Conservation (phyloP, 2,888 invertebrate species). For the Meandrusa payeni region DNA sequence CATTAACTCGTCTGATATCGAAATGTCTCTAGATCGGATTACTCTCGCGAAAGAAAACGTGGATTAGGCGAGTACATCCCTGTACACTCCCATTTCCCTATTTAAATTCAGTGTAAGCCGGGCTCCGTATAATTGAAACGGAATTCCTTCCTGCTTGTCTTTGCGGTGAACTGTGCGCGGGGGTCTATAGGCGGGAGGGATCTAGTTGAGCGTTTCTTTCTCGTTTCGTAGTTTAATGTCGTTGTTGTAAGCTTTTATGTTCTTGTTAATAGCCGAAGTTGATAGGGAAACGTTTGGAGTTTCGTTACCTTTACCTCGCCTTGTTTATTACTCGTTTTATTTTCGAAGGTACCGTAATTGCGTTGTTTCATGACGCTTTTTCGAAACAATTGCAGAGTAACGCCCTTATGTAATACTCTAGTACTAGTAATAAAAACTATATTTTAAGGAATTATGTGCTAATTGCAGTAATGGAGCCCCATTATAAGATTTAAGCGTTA, state of each 20-base stretch:
- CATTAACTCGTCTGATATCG: constrained; percentile 30
- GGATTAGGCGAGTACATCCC: constrained; percentile 52
- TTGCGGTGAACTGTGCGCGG: constrained; percentile 32
- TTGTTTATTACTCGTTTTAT: constrained; percentile 16
- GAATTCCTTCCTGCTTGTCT: constrained; percentile 53
- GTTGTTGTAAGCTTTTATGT: constrained; percentile 27
- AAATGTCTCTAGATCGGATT: constrained; percentile 44
- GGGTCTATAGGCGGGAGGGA: constrained; percentile 16
- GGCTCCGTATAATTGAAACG: constrained; percentile 59
- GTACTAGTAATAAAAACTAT: too few species aligned
- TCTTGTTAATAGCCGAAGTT: constrained; percentile 16
- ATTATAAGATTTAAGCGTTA: too few species aligned
- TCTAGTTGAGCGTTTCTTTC: constrained; percentile 8
- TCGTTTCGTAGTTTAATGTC: constrained; percentile 25
- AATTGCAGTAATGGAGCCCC: too few species aligned
- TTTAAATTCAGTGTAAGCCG: constrained; percentile 57
- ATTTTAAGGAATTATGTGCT: too few species aligned
- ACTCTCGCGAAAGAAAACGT: constrained; percentile 33
- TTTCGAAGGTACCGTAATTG: constrained; percentile 3
- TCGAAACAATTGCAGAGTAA: too few species aligned
- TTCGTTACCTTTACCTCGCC: constrained; percentile 2
- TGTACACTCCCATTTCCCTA: constrained; percentile 37
- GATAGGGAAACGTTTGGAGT: constrained; percentile 10
- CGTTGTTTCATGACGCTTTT: too few species aligned
- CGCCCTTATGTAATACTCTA: too few species aligned